Base-by-base conservation (phyloP, 2,797 vertebrate species). In the Agapornis canus region DNA sequence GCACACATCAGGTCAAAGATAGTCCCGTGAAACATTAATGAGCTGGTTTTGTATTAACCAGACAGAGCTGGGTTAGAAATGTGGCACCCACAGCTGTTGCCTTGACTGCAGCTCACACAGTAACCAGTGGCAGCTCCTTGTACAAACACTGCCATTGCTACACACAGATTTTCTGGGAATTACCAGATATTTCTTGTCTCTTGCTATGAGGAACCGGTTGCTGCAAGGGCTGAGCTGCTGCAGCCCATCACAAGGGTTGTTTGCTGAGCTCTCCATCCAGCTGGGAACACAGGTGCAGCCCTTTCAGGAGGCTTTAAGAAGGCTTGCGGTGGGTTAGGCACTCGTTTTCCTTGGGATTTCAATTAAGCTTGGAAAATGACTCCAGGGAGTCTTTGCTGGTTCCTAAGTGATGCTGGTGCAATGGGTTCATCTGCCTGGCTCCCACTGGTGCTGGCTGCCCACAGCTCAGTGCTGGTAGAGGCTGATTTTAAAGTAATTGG, bases 401-500 rank as follows among this genome's bases (percentile, higher is more conserved):
- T 64, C 40, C 27, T 4, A 12, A 48, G 11, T 25, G 3, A 0
- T 15, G n/a, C 25, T 6, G 16, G 37, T 54, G 56, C 13, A 26
- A 2, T 0, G 47, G 70, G 18, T 72, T 43, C 5, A 1, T 8
- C 72, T 32, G 66, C 65, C 64, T 5, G 10, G 37, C 52, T 56
- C n/a, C 11, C 47, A 2, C 2, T 5, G 1, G 43, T 4, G 5
- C 32, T 29, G 61, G n/a, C 5, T 65, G 48, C 37, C 63, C 23
- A 1, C 0, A 5, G 37, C 11, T 52, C 1, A 1, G 19, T 16
- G 51, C 47, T 1, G 1, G 3, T 3, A 5, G 1, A 5, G 43
- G 5, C 11, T 31, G 51, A 7, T 23, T 40, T 17, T 11, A 4
- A 49, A 64, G 37, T 4, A 20, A 7, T 59, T 37, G 9, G 22